Conservation (phyloP, 2,113 vertebrate genomes). For the Epinephelus fuscoguttatus region DNA sequence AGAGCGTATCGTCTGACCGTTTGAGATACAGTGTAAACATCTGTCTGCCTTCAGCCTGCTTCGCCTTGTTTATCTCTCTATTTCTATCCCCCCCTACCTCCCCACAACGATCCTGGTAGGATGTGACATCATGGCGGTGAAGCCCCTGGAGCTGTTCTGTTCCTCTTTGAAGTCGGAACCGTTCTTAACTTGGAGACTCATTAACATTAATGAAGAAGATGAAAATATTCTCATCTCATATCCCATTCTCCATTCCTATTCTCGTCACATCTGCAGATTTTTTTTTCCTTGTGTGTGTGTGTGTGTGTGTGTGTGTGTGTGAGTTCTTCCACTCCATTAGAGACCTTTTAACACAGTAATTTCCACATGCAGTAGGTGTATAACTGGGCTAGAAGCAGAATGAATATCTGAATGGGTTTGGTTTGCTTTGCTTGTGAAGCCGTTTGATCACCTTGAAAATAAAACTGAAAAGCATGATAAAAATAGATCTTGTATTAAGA, state of each 20-base stretch:
- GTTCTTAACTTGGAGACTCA: constrained; percentile 41
- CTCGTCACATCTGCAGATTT: constrained; percentile 17
- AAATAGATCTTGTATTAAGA: not conserved
- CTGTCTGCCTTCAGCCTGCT: not conserved
- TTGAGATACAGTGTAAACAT: not conserved
- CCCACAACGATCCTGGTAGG: constrained; percentile 27
- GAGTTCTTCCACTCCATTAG: not conserved
- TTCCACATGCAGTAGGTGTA: not conserved
- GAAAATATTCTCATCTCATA: constrained; percentile 64
- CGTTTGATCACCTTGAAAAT: not conserved
- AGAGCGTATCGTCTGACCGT: not conserved
- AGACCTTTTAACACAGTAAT: not conserved
- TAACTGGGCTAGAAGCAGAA: not conserved
- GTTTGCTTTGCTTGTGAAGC: not conserved
- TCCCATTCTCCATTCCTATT: constrained; percentile 53
- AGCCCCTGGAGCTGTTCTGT: constrained; percentile 37
- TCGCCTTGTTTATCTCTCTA: not conserved
- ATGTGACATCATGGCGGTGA: constrained; percentile 50
- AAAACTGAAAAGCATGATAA: not conserved
- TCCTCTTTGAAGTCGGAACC: constrained; percentile 61
- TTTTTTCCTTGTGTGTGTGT: not conserved
- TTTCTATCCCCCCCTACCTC: not conserved
- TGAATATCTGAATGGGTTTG: too few relatives aligned
- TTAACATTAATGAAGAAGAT: constrained; percentile 73
- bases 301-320: not conserved